phyloP scores from a whole-genome alignment of 2,888 invertebrate genomes.

The Melanchra persicariae region DNA sequence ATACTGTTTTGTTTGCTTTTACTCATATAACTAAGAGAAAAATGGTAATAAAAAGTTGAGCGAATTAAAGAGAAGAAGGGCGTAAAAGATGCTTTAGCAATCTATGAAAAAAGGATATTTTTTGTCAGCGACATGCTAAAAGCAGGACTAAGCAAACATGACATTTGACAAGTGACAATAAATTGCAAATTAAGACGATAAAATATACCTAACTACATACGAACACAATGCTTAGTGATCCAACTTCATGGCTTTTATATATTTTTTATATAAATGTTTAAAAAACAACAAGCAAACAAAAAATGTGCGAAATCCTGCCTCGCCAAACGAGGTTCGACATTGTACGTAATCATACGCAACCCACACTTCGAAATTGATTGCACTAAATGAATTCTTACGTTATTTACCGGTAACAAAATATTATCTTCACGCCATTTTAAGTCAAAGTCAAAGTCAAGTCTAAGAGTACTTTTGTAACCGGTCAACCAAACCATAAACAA shows the following conservation, averaged over 20 bases:
- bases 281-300: slow-evolving; percentile 54
- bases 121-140: too few relatives aligned
- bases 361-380: slow-evolving; percentile 70
- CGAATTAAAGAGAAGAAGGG: too few relatives aligned
- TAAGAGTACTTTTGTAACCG: too few relatives aligned
- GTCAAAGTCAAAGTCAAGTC: too few relatives aligned
- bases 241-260: slow-evolving; percentile 27
- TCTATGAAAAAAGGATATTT: too few relatives aligned
- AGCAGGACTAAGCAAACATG: too few relatives aligned
- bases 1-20: too few relatives aligned
- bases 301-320: slow-evolving; percentile 63
- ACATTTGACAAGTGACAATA: too few relatives aligned
- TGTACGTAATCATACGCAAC: slow-evolving; percentile 76
- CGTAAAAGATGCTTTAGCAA: too few relatives aligned
- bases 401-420: slow-evolving; percentile 76
- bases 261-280: slow-evolving; percentile 40
- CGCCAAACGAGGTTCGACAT: slow-evolving; percentile 67
- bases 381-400: slow-evolving; percentile 69
- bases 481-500: slow-evolving; percentile 8
- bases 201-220: too few relatives aligned
- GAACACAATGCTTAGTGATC: slow-evolving; percentile 2
- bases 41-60: too few relatives aligned
- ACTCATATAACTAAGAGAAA: not conserved
- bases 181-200: too few relatives aligned
- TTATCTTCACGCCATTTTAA: slow-evolving; percentile 35